Conservation (phyloP, 2,888 invertebrate genomes). For the Pyrrhia umbra region DNA sequence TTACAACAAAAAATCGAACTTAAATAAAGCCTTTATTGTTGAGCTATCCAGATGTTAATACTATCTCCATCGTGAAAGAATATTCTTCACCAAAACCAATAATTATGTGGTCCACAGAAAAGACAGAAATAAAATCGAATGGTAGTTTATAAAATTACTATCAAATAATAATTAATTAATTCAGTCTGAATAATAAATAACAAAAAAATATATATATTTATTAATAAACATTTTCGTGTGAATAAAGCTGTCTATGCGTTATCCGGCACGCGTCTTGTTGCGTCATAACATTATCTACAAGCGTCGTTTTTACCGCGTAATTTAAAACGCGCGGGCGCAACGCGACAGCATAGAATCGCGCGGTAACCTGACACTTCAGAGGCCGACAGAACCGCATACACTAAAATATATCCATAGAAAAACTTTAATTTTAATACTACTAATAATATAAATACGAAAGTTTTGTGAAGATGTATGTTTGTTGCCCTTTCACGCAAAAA, state of each 20-base stretch:
- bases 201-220: not conserved
- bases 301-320: constrained; percentile 31
- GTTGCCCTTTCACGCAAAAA: too few species aligned
- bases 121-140: too few species aligned
- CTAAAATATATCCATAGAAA: not conserved
- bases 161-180: not conserved
- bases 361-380: constrained; percentile 16
- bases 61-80: too few species aligned
- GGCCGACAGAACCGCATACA: not conserved
- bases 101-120: too few species aligned
- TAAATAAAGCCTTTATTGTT: too few species aligned
- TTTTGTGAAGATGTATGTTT: too few species aligned
- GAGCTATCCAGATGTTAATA: too few species aligned
- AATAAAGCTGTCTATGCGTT: constrained; percentile 17
- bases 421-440: too few species aligned
- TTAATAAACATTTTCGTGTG: constrained; percentile 2
- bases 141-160: not conserved
- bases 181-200: not conserved
- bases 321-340: constrained; percentile 24
- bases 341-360: constrained; percentile 5
- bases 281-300: constrained; percentile 14
- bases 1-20: too few species aligned
- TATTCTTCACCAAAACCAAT: too few species aligned
- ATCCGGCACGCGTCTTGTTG: constrained; percentile 20
- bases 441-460: too few species aligned